A percentile compares a stretch with the other conserved stretches of the same genome.
Evolutionary conservation across 1,140 invertebrate genomes (phyloP).

Genomic region (Spodoptera litura): DNA sequence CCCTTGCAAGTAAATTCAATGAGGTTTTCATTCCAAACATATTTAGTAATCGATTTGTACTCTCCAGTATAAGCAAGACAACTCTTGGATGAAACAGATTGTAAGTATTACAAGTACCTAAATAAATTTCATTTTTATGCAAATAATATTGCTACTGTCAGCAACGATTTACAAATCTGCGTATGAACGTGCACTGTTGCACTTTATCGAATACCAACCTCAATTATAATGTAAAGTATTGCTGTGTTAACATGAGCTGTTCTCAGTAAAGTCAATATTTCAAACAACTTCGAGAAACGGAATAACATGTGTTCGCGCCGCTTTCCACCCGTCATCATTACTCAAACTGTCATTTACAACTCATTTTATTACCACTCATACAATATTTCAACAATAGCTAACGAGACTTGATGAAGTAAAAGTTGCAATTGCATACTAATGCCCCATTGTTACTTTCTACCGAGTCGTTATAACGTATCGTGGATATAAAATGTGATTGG

Average conservation of each 20-base stretch:
- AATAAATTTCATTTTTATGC: background rate
- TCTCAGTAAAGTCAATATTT: slow-evolving; percentile 33
- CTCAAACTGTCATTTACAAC: slow-evolving; percentile 55
- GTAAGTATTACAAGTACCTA: no score
- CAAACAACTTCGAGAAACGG: slow-evolving; percentile 50
- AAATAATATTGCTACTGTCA: background rate
- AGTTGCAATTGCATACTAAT: slow-evolving; percentile 65
- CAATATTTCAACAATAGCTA: slow-evolving; percentile 50
- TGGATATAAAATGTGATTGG: slow-evolving; percentile 57
- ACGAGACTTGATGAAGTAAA: slow-evolving; percentile 59
- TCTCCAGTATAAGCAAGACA: no score
- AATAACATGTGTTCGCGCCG: slow-evolving; percentile 55
- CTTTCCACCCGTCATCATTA: slow-evolving; percentile 71
- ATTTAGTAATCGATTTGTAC: no score
- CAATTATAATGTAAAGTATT: slow-evolving; percentile 2
- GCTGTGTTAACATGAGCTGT: background rate
- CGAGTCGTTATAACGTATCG: slow-evolving; percentile 55
- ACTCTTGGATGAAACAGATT: no score
- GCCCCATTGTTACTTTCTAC: slow-evolving; percentile 63
- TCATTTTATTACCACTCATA: slow-evolving; percentile 48
- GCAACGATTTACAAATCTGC: background rate
- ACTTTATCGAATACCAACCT: slow-evolving; percentile 5
- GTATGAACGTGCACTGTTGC: background rate
- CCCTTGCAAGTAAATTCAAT: slow-evolving; percentile 4
- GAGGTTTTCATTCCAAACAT: no score